These are phyloP conservation scores for Excalfactoria chinensis DNA, from an alignment of 2,113 vertebrate genomes.

Conservation along the genomic window DNA sequence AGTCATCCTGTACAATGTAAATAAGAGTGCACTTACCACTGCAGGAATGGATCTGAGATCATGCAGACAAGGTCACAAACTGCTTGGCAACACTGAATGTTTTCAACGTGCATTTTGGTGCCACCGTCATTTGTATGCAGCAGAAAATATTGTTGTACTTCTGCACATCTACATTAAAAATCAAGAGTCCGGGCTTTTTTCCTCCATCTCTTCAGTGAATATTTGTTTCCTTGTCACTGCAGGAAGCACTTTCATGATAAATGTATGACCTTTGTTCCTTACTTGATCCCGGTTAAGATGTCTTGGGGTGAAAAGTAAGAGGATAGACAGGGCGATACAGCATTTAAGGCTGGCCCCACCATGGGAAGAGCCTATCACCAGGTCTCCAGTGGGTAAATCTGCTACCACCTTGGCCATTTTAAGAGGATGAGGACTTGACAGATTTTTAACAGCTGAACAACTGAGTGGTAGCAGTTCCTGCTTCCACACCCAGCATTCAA, in stretches of 20 bases:
- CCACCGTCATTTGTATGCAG: rapidly evolving
- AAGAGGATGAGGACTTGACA: not conserved
- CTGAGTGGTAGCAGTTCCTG: not conserved
- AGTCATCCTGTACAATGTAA: rapidly evolving
- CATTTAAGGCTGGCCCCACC: not conserved
- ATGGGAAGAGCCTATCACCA: not conserved
- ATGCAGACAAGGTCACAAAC: not conserved
- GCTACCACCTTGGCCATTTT: not conserved
- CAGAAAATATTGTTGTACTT: not conserved
- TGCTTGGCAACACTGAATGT: not conserved
- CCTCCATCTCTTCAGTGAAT: not conserved
- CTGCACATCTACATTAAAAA: not conserved
- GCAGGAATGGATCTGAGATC: not conserved
- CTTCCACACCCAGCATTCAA: rapidly evolving
- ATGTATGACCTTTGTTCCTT: not conserved
- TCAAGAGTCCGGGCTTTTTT: not conserved
- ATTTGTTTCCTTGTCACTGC: not conserved
- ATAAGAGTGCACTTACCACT: not conserved
- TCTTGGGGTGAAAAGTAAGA: not conserved
- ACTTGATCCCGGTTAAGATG: not conserved
- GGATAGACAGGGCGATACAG: rapidly evolving
- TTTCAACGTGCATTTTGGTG: not conserved
- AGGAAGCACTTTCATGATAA: not conserved
- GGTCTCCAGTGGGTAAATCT: rapidly evolving
- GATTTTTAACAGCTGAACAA: not conserved